Evolutionary conservation across 2,888 invertebrate species (phyloP).

Genomic region (Linyphia triangularis): DNA sequence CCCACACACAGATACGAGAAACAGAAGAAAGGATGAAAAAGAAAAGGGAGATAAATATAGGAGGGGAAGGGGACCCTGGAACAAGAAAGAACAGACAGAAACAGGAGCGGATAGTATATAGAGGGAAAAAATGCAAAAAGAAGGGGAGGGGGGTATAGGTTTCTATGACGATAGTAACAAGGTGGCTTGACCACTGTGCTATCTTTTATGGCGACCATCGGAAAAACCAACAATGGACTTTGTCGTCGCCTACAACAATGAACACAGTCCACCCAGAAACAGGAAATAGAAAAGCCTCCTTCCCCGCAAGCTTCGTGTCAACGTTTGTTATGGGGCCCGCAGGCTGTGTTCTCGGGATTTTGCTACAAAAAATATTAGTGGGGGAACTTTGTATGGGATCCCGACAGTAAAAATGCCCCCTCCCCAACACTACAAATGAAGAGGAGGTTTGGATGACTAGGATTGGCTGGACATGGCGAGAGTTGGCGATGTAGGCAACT

Average conservation of each 20-base stretch:
- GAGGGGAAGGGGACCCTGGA: not conserved
- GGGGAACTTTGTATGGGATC: constrained; percentile 27
- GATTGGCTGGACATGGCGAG: not conserved
- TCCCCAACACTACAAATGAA: constrained; percentile 2
- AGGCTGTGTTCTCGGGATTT: constrained; percentile 57
- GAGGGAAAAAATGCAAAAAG: constrained; percentile 49
- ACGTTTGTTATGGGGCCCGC: constrained; percentile 71
- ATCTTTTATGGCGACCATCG: constrained; percentile 68
- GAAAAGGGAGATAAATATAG: not conserved
- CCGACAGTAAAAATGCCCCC: constrained; percentile 67
- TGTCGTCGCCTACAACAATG: constrained; percentile 68
- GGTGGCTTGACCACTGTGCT: constrained; percentile 72
- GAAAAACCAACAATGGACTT: constrained; percentile 73
- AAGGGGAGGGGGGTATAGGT: not conserved
- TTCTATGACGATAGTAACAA: constrained; percentile 69
- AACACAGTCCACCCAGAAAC: constrained; percentile 60
- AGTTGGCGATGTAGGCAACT: too few relatives aligned
- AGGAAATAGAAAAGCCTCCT: constrained; percentile 47
- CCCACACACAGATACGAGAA: not conserved
- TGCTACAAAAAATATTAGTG: constrained; percentile 16
- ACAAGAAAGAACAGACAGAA: constrained; percentile 41
- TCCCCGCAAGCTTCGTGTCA: constrained; percentile 47
- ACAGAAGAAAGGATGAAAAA: not conserved
- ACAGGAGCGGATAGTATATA: constrained; percentile 38
- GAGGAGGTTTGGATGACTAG: constrained; percentile 15